Base-by-base conservation (phyloP, 2,888 invertebrate genomes). In the Heliconius ismenius region DNA sequence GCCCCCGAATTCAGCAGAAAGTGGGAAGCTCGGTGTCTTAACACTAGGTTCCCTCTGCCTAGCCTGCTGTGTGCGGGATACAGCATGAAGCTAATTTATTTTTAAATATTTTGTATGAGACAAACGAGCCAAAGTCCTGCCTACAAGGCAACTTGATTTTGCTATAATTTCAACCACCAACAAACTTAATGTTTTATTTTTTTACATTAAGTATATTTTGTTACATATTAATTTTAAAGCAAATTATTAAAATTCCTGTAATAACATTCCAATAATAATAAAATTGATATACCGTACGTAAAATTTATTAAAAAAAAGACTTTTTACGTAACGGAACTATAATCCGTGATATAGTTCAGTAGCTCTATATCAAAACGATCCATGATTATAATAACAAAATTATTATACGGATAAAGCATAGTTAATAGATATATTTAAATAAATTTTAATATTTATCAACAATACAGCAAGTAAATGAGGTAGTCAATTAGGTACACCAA, bases 391-490 rank as follows among this genome's bases (percentile, higher is more conserved):
- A 36, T 36, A 36, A 65, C 36, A 65, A 65, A 60, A 36, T n/a
- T 24, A 15, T 43, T 67, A 67, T 15, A 39, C 4, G 18, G 9
- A 24, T 39, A 36, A 39, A 65, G 11, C 32, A 28, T n/a, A 65
- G 36, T 7, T 10, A 32, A 64, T 63, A 63, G 10, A 4, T 69
- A n/a, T 69, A 69, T 70, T 36, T 58, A 32, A 70, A 69, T 21
- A 54, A 36, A 32, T 58, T 24, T 28, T 7, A 32, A 32, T 49
- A n/a, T 58, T n/a, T 32, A 32, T 15, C 15, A 24, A 70, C 58
- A 70, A 70, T 36, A 70, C 13, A 15, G 4, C n/a, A n/a, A 58
- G n/a, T 24, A 62, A 36, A n/a, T 24, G 32, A 36, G 32, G 60
- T 60, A 54, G 18, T 49, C n/a, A 62, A 73, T 39, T 62, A 73